Base-by-base conservation (phyloP, 2,113 vertebrate species). In the Nibea coibor region DNA sequence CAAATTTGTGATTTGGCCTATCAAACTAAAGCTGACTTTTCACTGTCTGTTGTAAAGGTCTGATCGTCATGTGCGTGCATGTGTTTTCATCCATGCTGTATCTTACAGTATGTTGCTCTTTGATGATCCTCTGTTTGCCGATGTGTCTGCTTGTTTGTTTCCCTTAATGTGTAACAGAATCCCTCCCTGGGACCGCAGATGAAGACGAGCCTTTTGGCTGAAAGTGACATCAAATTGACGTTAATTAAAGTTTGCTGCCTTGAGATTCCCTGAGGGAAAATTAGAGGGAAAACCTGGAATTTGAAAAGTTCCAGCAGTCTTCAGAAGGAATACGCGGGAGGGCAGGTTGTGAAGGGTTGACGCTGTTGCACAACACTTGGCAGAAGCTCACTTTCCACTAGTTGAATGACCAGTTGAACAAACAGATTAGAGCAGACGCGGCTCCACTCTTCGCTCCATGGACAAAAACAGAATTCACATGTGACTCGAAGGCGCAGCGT, bases 361-460 rank as follows among this genome's bases (percentile, higher is more conserved):
- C 3, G 0, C n/a, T 14, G 58, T 83, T 91, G 58, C 74, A 24
- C 82, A 89, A 88, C 69, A 8, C 20, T 1, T 47, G 56, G n/a
- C 28, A 47, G 17, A 15, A 65, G 14, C 28, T 59, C 73, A 16
- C 69, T 42, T 35, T 70, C 35, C 12, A 14, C 45, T 79, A 9
- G 89, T 88, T 90, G 86, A 88, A 88, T 64, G 87, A 89, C 88
- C 89, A 74, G 71, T 56, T 89, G 83, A 69, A n/a, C 87, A 84
- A 76, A 82, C 61, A 67, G 48, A 69, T 9, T 31, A 28, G 20
- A 28, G 20, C 35, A 7, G 10, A 58, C 11, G 6, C 26, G 17
- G 58, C 8, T 16, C 39, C 9, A 5, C 31, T 11, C 45, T 53
- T 54, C 22, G 0, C 22, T 39, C 57, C 22, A 14, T 39, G 5